These are phyloP conservation scores for Selenia dentaria DNA, from an alignment of 2,888 invertebrate genomes.

Conservation along the genomic window DNA sequence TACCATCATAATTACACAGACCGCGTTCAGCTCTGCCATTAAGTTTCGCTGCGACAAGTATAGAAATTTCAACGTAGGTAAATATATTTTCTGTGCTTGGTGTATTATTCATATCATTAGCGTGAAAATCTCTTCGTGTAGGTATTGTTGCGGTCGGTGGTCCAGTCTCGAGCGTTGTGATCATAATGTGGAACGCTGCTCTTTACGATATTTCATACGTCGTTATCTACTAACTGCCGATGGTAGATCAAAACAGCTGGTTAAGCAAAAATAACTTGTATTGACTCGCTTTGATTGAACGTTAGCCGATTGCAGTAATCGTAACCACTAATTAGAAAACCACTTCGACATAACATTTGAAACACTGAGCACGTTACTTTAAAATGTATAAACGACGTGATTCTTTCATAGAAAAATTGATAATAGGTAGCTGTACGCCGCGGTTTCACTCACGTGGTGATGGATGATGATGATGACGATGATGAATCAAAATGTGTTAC, in stretches of 20 bases:
- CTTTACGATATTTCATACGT: slow-evolving; percentile 49
- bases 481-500: too few relatives aligned
- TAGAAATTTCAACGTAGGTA: slow-evolving; percentile 43
- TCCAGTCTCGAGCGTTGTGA: slow-evolving; percentile 39
- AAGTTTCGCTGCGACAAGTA: slow-evolving; percentile 30
- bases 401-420: too few relatives aligned
- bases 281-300: slow-evolving; percentile 1
- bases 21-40: not conserved
- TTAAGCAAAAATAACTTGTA: slow-evolving; percentile 14
- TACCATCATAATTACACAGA: slow-evolving; percentile 32
- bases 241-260: slow-evolving; percentile 15
- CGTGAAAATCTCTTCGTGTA: slow-evolving; percentile 56
- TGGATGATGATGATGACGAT: too few relatives aligned
- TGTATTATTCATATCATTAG: slow-evolving; percentile 57
- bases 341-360: too few relatives aligned
- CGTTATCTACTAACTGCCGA: slow-evolving; percentile 35
- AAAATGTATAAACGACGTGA: too few relatives aligned
- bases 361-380: too few relatives aligned
- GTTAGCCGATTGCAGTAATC: slow-evolving; percentile 7
- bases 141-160: slow-evolving; percentile 39
- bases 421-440: too few relatives aligned
- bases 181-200: slow-evolving; percentile 52
- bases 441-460: too few relatives aligned
- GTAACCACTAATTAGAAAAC: not conserved
- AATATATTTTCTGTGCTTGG: slow-evolving; percentile 45